Base-by-base conservation (phyloP, 2,888 invertebrate species). In the Erebia ligea region DNA sequence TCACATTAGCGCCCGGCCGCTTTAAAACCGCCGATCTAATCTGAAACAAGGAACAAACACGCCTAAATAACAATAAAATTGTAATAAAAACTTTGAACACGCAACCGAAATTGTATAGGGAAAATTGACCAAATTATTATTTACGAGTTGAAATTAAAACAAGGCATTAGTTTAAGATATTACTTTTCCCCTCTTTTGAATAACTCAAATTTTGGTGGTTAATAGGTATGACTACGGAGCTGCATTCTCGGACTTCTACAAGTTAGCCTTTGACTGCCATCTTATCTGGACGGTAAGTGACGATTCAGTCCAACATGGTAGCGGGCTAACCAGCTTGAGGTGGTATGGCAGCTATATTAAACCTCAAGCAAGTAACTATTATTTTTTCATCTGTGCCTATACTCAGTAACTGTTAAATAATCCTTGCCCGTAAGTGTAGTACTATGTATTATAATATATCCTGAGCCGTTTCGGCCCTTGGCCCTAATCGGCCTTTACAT, bases 21-120 rank as follows among this genome's bases (percentile, higher is more conserved):
- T 90, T 92, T 90, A 87, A 89, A 92, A 90, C 88, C 87, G 86
- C 86, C 90, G 87, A 90, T 91, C 90, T 92, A 92, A 92, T 93
- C 93, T 92, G 88, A 88, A 92, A 93, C 93, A 93, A 92, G 91
- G 86, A 92, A 92, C 92, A 92, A 93, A 93, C 93, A 93, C 90
- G 90, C 87, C 91, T 92, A 92, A 93, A 93, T 93, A 92, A 92
- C 92, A 93, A 92, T 93, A 91, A 92, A 92, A 92, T 91, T 91
- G 86, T 89, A 93, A 93, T 93, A 91, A 91, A 93, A 93, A 92
- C 91, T 93, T 92, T 88, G 89, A 84, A 82, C 92, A 92, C 92
- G 92, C 92, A 89, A 92, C 92, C 88, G 81, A 89, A 92, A 90
- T 91, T 90, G 89, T 91, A 82, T 81, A 76, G 82, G 87, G 91